A percentile compares a stretch with the other conserved stretches of the same genome.
phyloP scores from a whole-genome alignment of 2,797 vertebrate genomes.

The Picus viridis region DNA sequence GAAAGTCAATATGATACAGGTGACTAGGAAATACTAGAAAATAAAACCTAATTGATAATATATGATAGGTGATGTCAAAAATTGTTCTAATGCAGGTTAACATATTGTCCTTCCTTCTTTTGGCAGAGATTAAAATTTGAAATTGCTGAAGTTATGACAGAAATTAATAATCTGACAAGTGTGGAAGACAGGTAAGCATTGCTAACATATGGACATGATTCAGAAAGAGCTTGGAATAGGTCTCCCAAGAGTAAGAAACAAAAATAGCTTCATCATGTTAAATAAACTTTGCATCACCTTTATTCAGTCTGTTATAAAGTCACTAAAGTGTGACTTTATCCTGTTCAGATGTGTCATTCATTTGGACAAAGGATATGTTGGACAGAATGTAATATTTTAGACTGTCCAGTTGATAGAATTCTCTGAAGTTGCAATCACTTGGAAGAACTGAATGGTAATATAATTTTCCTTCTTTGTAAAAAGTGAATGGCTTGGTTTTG shows the following conservation, averaged over 20 bases:
- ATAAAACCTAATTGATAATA: not conserved
- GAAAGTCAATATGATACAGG: not conserved
- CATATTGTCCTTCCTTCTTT: slow-evolving; percentile 22
- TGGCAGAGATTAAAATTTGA: slow-evolving; percentile 94
- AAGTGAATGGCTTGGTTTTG: not conserved
- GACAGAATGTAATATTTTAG: not conserved
- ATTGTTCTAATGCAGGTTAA: not conserved
- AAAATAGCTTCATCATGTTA: not conserved
- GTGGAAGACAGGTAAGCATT: slow-evolving; percentile 89
- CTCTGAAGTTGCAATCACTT: not conserved
- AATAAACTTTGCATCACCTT: not conserved
- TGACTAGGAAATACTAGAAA: not conserved
- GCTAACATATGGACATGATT: not conserved
- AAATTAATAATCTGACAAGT: slow-evolving; percentile 95
- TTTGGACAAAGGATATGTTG: not conserved
- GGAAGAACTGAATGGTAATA: not conserved
- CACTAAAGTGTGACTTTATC: not conserved
- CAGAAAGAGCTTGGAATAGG: not conserved
- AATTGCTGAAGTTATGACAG: slow-evolving; percentile 98
- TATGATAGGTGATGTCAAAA: not conserved
- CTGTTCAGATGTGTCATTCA: not conserved
- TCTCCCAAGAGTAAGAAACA: not conserved
- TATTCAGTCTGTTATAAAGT: not conserved
- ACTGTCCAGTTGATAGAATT: not conserved
- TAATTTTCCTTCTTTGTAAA: not conserved